Base-by-base conservation (phyloP, 2,797 vertebrate species). In the Limnodromus scolopaceus region DNA sequence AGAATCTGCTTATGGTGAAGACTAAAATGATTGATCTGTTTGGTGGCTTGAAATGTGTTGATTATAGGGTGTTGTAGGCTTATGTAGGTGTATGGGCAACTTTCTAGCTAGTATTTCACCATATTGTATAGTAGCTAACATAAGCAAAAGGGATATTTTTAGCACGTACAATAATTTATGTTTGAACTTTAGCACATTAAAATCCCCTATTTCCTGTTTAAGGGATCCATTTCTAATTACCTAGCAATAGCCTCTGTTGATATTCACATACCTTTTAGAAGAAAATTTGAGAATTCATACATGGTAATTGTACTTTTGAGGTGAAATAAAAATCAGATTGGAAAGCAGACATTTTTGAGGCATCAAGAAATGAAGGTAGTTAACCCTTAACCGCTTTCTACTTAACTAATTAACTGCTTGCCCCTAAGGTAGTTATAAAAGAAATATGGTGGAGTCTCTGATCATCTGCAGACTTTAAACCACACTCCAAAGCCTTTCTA, bases 361-460 rank as follows among this genome's bases (percentile, higher is more conserved):
- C 54, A 36, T 68, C 76, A 48, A 66, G 48, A 89, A 87, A 93
- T 60, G 7, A 84, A 87, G 11, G 17, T 69, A 92, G 84, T 90
- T 96, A 96, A 96, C 90, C 68, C 71, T 85, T 92, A 89, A 79
- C 69, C 39, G 39, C 28, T 90, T 93, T 78, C 46, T 63, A 88
- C 66, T 91, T 95, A 91, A 89, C 58, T 84, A 84, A 91, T 84
- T 89, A 93, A 63, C 51, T 89, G 45, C 70, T 87, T 93, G 70
- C 74, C 39, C 30, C 36, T 70, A 41, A 94, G 87, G 22, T 84
- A 70, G 84, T 89, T 89, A 34, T 82, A 38, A 87, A 94, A 90
- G 24, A 86, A 76, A 88, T 86, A 69, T 16, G 45, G 65, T 66
- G 23, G 48, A 38, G 16, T 25, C 25, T 90, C 61, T 84, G 51